Evolutionary conservation across 2,797 vertebrate species (phyloP), one percentile per base, ranked within the genome.

Genomic region (Hyperoplus lanceolatus): DNA sequence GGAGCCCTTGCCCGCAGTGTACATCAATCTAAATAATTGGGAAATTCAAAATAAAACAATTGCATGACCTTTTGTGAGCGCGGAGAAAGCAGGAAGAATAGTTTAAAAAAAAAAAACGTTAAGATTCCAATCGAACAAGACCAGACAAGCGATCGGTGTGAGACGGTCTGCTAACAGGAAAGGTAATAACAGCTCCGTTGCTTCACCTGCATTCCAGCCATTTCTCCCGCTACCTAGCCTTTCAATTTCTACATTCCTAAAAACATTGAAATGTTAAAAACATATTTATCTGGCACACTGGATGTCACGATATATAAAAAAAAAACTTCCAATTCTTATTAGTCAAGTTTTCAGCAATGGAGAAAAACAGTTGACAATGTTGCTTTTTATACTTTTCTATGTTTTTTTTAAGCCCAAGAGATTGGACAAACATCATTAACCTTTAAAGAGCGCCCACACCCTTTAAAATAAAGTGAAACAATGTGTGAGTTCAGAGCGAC

Each of bases 141-240:
- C 74, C 48, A 68, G 88, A 90, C 93, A 90, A 70, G 87, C 46
- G 54, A 73, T 65, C 11, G 70, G 39, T 46, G 79, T 1, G 4
- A 73, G 75, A 75, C 69, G 16, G 70, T 88, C 79, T 75, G 68
- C 63, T 70, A 67, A 70, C 55, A 65, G 76, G 41, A 64, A 29
- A 50, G 60, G 79, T 80, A 88, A 89, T 87, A 90, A 85, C 79
- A 81, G 77, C 58, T 66, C 54, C 50, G 55, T 42, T 61, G 50
- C 73, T 86, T 86, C 67, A 87, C 77, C 85, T 84, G 78, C 92
- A 94, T 92, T 88, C 89, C 83, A 72, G 41, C 43, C 69, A 75
- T 90, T 72, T 76, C 75, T 75, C 55, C 57, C 53, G 73, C 53
- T 36, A 42, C 68, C 63, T 59, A 63, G 4, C 60, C 73, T 72